phyloP scores from a whole-genome alignment of 2,797 vertebrate genomes.

The Gouania willdenowi region DNA sequence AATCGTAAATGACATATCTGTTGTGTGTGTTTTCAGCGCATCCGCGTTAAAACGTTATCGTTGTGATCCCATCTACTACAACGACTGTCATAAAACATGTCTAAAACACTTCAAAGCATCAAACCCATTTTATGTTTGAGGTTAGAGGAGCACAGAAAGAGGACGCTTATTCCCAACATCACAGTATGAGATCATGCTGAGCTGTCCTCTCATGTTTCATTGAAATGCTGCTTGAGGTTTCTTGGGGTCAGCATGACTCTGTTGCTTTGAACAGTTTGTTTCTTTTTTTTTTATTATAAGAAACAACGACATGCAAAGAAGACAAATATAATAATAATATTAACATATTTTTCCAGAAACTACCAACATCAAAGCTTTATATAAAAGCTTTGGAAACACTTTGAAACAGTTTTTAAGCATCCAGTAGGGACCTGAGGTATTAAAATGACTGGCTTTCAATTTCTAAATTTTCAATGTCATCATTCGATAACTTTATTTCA shows the following conservation, averaged over 20 bases:
- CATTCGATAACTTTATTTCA: too few species aligned
- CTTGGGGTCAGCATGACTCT: not conserved
- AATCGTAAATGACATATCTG: not conserved
- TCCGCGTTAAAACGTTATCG: not conserved
- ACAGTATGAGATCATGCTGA: conserved; percentile 35
- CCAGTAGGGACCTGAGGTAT: too few species aligned
- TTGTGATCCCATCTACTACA: not conserved
- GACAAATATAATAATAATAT: not conserved
- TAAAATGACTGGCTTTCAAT: too few species aligned
- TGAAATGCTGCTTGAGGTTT: conserved; percentile 20
- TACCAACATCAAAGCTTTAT: not conserved
- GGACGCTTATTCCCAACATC: conserved; percentile 12
- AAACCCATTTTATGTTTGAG: not conserved
- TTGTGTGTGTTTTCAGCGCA: not conserved
- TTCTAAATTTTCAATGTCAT: too few species aligned
- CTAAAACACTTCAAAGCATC: not conserved
- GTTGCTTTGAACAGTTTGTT: conserved; percentile 7
- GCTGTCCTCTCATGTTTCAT: conserved; percentile 17
- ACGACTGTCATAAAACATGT: conserved; percentile 3
- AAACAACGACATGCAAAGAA: not conserved
- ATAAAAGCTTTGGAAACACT: not conserved
- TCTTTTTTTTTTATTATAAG: not conserved
- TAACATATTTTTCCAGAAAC: not conserved
- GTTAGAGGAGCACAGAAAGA: conserved; percentile 4
- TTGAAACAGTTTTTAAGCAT: not conserved